Evolutionary conservation across 2,888 invertebrate species (phyloP).

Genomic region (Fragum sueziense): DNA sequence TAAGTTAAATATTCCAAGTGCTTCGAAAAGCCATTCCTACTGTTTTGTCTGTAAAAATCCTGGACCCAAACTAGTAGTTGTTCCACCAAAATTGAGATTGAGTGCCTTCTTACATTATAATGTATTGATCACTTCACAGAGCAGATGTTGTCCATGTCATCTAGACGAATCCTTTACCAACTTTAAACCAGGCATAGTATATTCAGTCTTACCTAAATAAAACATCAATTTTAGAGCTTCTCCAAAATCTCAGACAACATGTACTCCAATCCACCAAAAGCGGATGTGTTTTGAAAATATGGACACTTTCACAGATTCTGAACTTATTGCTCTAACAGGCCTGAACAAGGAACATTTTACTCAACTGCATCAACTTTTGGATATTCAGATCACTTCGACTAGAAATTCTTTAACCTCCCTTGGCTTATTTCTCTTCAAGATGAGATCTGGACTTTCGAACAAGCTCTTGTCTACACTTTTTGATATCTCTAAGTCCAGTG

Average conservation of each 20-base stretch:
- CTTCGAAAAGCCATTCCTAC: slow-evolving; percentile 15
- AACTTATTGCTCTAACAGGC: slow-evolving; percentile 27
- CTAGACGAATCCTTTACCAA: neutral
- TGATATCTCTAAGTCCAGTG: slow-evolving; percentile 39
- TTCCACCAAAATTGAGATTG: neutral
- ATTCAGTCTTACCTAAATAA: neutral
- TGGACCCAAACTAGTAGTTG: slow-evolving; percentile 25
- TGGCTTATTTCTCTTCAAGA: slow-evolving; percentile 49
- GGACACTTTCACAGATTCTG: slow-evolving; percentile 34
- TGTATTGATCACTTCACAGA: slow-evolving; percentile 20
- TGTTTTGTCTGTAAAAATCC: slow-evolving; percentile 32
- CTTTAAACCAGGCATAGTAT: neutral
- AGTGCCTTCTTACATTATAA: slow-evolving; percentile 10
- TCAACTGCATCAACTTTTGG: slow-evolving; percentile 14
- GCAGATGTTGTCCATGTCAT: slow-evolving; percentile 29
- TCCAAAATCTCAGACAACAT: neutral
- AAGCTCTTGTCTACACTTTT: slow-evolving; percentile 47
- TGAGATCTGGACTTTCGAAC: slow-evolving; percentile 47
- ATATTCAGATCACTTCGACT: slow-evolving; percentile 29
- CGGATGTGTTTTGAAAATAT: slow-evolving; percentile 20
- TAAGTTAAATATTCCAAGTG: slow-evolving; percentile 6
- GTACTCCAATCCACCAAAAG: neutral
- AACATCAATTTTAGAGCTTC: neutral
- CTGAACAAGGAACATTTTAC: slow-evolving; percentile 30
- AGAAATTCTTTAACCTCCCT: slow-evolving; percentile 32